These are phyloP conservation scores for Palythoa caribaeorum DNA, from an alignment of 92 coral and sea anemone species.

Conservation along the genomic window DNA sequence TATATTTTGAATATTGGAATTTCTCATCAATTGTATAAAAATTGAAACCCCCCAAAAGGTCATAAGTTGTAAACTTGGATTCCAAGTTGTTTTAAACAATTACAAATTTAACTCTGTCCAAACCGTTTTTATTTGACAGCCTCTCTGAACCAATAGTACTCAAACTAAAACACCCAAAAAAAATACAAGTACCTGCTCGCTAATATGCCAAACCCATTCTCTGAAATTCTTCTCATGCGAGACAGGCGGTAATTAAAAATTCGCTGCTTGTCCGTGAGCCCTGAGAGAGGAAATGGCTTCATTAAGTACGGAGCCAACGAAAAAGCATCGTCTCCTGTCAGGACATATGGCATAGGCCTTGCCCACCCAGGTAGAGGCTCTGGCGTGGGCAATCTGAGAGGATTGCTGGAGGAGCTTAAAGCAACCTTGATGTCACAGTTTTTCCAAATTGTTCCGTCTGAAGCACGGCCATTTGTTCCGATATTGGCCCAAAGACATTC, in stretches of 20 bases:
- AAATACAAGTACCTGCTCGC: constrained; percentile 2
- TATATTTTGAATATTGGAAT: too few species aligned
- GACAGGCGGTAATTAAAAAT: neutral
- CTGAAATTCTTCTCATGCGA: constrained; percentile 48
- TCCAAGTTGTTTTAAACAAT: too few species aligned
- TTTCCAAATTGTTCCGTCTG: neutral
- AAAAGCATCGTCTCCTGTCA: constrained; percentile 48
- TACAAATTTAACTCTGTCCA: too few species aligned
- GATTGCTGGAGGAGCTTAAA: neutral
- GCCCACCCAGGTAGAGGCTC: neutral
- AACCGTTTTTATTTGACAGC: too few species aligned
- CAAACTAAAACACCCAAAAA: too few species aligned
- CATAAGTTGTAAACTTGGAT: too few species aligned
- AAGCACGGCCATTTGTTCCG: neutral
- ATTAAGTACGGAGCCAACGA: constrained; percentile 18
- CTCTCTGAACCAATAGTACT: too few species aligned
- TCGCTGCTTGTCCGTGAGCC: constrained; percentile 23
- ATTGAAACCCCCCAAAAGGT: too few species aligned
- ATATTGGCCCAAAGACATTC: neutral
- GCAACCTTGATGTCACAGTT: neutral
- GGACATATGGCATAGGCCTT: constrained; percentile 5
- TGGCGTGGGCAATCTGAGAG: neutral
- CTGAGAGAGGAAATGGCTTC: constrained; percentile 37
- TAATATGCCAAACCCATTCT: constrained; percentile 33
- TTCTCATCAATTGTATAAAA: too few species aligned